Percentiles rank a stretch among this genome's conserved stretches.
These are phyloP conservation scores for Palloptera scutellata DNA, from an alignment of 2,888 invertebrate species.

Conservation along the genomic window DNA sequence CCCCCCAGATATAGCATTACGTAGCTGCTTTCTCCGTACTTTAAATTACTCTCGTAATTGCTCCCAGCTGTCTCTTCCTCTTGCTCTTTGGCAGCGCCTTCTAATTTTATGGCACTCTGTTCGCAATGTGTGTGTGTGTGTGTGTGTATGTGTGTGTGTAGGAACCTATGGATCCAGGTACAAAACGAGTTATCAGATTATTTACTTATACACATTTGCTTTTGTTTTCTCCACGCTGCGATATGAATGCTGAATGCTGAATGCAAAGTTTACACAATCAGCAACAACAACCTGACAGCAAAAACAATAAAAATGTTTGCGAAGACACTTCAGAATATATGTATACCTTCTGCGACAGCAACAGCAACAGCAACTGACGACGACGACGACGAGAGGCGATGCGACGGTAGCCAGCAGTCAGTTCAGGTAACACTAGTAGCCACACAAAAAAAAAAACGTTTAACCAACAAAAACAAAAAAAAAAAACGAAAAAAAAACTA, in stretches of 20 bases:
- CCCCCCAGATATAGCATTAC: no score
- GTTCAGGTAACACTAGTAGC: slow-evolving; percentile 18
- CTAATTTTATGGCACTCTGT: no score
- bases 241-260: slow-evolving; percentile 37
- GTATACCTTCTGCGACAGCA: slow-evolving; percentile 5
- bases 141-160: background rate
- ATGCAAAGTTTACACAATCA: slow-evolving; percentile 39
- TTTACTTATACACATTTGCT: slow-evolving; percentile 36
- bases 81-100: no score
- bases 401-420: slow-evolving; percentile 11
- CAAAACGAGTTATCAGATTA: slow-evolving; percentile 43
- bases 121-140: no score
- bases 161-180: background rate
- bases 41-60: no score
- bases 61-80: no score
- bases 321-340: slow-evolving; percentile 27
- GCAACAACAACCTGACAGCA: slow-evolving; percentile 27
- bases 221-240: slow-evolving; percentile 26
- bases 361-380: slow-evolving; percentile 22
- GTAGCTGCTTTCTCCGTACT: no score
- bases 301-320: slow-evolving; percentile 27
- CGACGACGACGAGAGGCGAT: slow-evolving; percentile 14
- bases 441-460: slow-evolving; percentile 17
- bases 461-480: background rate
- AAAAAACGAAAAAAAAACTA: background rate